Conservation (phyloP, 2,113 vertebrate genomes). For the Psophia crepitans region DNA sequence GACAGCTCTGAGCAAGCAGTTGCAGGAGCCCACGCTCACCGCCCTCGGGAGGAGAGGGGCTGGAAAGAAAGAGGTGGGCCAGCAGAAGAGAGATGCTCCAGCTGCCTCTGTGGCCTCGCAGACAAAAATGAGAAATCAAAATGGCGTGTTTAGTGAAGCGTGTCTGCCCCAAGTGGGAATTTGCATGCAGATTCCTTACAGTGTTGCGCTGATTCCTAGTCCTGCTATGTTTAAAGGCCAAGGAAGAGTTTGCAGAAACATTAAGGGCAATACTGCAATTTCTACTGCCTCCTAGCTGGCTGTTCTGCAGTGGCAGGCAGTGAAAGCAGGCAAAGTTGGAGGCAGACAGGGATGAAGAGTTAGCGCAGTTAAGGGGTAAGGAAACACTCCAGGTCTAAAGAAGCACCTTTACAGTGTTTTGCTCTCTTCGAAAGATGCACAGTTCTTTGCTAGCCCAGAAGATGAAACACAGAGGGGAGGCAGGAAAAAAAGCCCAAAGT, state of each 20-base stretch:
- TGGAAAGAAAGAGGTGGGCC: background rate
- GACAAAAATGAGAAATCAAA: background rate
- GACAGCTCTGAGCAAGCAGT: conserved; percentile 2
- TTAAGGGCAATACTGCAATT: background rate
- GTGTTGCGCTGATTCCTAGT: background rate
- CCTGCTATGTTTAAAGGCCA: background rate
- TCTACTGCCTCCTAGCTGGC: background rate
- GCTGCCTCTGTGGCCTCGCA: background rate
- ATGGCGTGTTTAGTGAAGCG: background rate
- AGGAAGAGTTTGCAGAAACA: background rate
- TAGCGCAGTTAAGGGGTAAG: background rate
- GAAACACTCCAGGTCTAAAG: background rate
- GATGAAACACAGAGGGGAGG: background rate
- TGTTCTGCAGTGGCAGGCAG: background rate
- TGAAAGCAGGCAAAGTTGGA: background rate
- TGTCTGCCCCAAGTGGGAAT: background rate
- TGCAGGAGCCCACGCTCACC: background rate
- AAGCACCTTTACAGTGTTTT: background rate
- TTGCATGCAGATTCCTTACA: background rate
- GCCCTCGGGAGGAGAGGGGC: background rate
- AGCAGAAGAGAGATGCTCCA: background rate
- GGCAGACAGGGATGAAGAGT: background rate
- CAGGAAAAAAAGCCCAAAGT: background rate
- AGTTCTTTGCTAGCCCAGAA: background rate
- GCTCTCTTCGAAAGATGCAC: background rate